Evolutionary conservation across 2,113 vertebrate genomes (phyloP).

Genomic region (Herpetotheres cachinnans): DNA sequence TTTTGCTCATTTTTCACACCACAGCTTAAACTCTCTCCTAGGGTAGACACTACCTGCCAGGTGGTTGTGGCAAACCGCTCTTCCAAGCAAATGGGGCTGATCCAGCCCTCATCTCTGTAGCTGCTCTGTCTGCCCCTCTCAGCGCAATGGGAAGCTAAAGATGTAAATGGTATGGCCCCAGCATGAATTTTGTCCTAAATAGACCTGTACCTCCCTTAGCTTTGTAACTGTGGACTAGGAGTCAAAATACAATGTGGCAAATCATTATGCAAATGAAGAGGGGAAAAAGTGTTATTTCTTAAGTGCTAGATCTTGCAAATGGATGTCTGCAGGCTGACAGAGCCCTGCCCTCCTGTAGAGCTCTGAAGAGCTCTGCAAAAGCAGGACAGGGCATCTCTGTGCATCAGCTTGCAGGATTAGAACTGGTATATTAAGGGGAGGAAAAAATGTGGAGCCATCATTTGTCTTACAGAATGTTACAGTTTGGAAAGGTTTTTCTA

Average conservation of each 20-base stretch:
- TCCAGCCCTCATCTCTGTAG: not conserved
- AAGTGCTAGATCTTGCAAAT: not conserved
- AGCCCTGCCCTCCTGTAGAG: not conserved
- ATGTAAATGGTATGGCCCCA: not conserved
- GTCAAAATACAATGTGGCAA: slow-evolving; percentile 32
- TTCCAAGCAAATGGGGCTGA: not conserved
- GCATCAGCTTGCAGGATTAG: not conserved
- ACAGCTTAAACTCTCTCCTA: not conserved
- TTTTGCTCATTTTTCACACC: not conserved
- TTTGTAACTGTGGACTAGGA: not conserved
- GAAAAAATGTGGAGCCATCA: not conserved
- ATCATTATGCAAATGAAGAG: not conserved
- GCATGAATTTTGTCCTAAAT: not conserved
- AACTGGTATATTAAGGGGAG: not conserved
- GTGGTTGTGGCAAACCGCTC: not conserved
- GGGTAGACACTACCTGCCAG: not conserved
- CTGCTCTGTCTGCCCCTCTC: not conserved
- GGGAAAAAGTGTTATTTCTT: slow-evolving; percentile 6
- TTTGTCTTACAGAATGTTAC: not conserved
- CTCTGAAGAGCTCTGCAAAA: not conserved
- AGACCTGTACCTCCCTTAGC: not conserved
- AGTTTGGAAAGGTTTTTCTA: not conserved
- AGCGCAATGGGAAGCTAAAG: not conserved
- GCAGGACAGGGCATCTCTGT: not conserved
- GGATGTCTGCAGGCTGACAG: slow-evolving; percentile 4